phyloP scores from a whole-genome alignment of 2,888 invertebrate genomes.

The Notocelia uddmanniana region DNA sequence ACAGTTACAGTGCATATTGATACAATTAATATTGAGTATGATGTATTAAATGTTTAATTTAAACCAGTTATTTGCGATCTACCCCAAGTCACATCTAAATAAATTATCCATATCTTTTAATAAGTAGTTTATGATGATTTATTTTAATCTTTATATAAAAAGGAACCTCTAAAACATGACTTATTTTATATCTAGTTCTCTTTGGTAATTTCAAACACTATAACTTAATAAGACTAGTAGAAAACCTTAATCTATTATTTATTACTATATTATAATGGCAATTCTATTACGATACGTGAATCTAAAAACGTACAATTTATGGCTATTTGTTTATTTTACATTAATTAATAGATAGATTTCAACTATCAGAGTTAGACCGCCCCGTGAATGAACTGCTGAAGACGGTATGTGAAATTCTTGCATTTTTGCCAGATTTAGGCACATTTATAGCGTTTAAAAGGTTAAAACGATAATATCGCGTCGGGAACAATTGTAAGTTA shows the following conservation, averaged over 20 bases:
- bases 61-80: neutral
- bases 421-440: neutral
- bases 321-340: conserved; percentile 10
- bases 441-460: too few species aligned
- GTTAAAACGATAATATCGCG: too few species aligned
- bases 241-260: conserved; percentile 33
- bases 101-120: neutral
- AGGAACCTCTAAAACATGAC: conserved; percentile 9
- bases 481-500: too few species aligned
- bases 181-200: conserved; percentile 27
- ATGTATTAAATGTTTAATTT: neutral
- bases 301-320: conserved; percentile 8
- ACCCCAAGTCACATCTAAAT: neutral
- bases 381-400: neutral
- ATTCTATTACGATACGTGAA: conserved; percentile 4
- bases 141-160: conserved; percentile 12
- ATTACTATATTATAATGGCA: conserved; percentile 20
- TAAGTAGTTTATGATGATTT: conserved; percentile 7
- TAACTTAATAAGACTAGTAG: conserved; percentile 43
- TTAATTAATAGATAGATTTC: neutral
- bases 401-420: neutral
- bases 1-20: too few species aligned
- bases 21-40: too few species aligned
- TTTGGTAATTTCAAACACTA: conserved; percentile 41
- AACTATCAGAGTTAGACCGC: neutral